Evolutionary conservation across 2,888 invertebrate species (phyloP).

Genomic region (Clostera curtula): DNA sequence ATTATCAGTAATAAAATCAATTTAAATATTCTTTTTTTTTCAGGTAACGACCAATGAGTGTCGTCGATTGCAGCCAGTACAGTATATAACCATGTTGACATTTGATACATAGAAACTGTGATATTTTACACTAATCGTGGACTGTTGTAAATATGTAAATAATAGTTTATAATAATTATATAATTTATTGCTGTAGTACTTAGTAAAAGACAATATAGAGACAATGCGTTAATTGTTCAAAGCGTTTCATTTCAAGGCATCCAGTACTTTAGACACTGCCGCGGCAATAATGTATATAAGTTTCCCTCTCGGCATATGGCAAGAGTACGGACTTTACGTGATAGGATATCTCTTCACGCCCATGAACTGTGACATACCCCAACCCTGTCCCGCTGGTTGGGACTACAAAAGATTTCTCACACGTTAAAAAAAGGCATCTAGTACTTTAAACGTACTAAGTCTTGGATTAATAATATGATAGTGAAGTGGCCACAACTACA

Average conservation of each 20-base stretch:
- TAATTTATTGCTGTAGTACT: slow-evolving; percentile 50
- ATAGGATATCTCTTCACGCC: no score
- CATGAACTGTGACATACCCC: no score
- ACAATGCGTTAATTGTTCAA: slow-evolving; percentile 41
- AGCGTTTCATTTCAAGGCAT: slow-evolving; percentile 23
- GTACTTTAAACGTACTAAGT: no score
- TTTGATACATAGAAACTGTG: slow-evolving; percentile 28
- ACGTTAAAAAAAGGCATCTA: no score
- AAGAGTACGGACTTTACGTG: no score
- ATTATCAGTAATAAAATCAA: neutral
- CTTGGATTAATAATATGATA: no score
- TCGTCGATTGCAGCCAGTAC: slow-evolving; percentile 12
- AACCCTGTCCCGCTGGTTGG: no score
- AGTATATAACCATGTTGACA: slow-evolving; percentile 13
- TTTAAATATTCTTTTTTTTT: slow-evolving; percentile 13
- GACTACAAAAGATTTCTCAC: no score
- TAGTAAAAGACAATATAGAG: slow-evolving; percentile 42
- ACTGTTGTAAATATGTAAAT: slow-evolving; percentile 44
- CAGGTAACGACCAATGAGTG: slow-evolving; percentile 18
- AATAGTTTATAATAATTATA: slow-evolving; percentile 28
- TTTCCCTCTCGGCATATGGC: no score
- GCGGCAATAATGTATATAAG: no score
- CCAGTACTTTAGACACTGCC: no score
- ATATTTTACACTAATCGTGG: slow-evolving; percentile 24
- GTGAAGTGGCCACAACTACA: no score